phyloP scores from a whole-genome alignment of 1,140 invertebrate species.

The Armadillidium nasatum region DNA sequence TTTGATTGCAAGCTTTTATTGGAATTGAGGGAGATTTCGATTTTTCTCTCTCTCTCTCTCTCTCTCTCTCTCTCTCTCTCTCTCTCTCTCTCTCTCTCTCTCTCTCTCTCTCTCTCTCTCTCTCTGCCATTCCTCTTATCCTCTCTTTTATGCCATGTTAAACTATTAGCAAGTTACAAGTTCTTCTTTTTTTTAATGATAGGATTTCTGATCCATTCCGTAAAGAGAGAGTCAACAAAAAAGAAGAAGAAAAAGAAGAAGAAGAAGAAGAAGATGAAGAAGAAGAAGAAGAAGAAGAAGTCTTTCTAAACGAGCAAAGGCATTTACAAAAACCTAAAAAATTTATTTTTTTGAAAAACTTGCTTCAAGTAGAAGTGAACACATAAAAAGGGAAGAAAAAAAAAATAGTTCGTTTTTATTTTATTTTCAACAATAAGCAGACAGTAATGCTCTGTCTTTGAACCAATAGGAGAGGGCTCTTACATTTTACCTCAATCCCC shows the following conservation, averaged over 20 bases:
- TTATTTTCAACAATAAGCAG: too few species aligned
- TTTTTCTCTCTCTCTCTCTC: too few species aligned
- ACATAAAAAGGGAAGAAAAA: too few species aligned
- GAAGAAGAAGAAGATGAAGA: neutral
- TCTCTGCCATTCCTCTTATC: neutral
- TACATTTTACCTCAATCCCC: neutral
- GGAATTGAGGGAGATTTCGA: too few species aligned
- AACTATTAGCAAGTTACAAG: neutral
- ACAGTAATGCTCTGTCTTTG: neutral
- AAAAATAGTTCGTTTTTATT: too few species aligned
- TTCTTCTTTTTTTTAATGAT: neutral
- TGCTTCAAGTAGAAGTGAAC: too few species aligned
- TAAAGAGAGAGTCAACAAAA: neutral
- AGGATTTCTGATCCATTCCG: conserved; percentile 1
- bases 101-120: too few species aligned
- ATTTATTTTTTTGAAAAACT: too few species aligned
- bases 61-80: too few species aligned
- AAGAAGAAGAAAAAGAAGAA: neutral
- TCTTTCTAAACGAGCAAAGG: neutral
- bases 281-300: neutral
- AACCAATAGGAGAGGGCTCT: neutral
- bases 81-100: too few species aligned
- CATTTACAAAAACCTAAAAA: neutral
- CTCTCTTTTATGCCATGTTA: neutral
- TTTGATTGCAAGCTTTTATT: neutral